Percentiles rank a stretch among this genome's conserved stretches.
Evolutionary conservation across 2,797 vertebrate genomes (phyloP).

Genomic region (Bradypodion ventrale): DNA sequence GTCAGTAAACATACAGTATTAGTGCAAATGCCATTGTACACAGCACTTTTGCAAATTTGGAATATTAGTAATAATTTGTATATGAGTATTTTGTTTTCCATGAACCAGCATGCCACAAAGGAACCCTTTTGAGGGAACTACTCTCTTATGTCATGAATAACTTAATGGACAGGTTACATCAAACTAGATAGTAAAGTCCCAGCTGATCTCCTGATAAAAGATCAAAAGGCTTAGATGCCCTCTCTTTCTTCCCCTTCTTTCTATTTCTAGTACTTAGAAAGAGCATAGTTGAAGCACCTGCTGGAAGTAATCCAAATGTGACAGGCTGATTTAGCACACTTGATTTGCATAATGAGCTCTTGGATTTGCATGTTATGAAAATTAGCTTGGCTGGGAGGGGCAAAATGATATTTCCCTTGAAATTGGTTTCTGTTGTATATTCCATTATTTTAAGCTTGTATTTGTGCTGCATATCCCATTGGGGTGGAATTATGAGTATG

Average conservation of each 20-base stretch:
- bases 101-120: background rate
- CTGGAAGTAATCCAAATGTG: conserved; percentile 16
- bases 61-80: background rate
- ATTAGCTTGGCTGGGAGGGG: background rate
- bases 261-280: background rate
- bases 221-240: conserved; percentile 4
- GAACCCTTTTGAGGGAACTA: background rate
- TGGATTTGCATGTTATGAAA: conserved; percentile 10
- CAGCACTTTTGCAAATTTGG: background rate
- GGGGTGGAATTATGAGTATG: background rate
- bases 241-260: background rate
- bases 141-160: background rate
- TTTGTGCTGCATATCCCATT: background rate
- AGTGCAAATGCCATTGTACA: too few species aligned
- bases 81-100: background rate
- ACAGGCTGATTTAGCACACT: background rate
- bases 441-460: too few species aligned
- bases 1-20: too few species aligned
- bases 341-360: conserved; percentile 14
- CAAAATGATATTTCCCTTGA: background rate
- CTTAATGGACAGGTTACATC: background rate
- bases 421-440: too few species aligned
- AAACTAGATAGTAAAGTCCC: background rate
- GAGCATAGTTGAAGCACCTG: conserved; percentile 20
- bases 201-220: background rate